Evolutionary conservation across 2,797 vertebrate species (phyloP).

Genomic region (Mus spretus): DNA sequence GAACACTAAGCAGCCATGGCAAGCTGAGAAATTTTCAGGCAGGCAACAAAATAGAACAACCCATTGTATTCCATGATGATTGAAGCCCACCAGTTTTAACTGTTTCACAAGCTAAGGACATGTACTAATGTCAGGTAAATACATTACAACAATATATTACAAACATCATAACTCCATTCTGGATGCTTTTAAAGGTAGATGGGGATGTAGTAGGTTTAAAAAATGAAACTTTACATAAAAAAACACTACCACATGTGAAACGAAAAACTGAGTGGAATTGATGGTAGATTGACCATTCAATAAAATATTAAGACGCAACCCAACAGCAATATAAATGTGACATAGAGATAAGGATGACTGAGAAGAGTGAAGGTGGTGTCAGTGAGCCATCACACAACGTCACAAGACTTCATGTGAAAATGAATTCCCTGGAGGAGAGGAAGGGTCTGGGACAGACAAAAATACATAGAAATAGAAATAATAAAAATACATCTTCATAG

Average conservation of each 20-base stretch:
- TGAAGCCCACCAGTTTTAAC: neutral
- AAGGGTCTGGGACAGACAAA: neutral
- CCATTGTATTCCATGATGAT: neutral
- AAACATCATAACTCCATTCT: neutral
- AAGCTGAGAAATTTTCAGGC: neutral
- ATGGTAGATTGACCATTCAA: neutral
- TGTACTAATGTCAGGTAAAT: neutral
- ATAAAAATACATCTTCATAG: no score
- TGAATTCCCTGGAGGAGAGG: neutral
- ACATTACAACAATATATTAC: neutral
- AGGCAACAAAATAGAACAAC: neutral
- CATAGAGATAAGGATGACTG: neutral
- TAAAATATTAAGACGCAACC: neutral
- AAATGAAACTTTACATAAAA: neutral
- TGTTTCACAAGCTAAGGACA: neutral
- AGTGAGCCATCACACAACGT: neutral
- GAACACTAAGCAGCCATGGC: neutral
- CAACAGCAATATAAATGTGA: neutral
- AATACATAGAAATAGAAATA: neutral
- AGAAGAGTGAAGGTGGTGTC: neutral
- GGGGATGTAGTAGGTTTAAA: neutral
- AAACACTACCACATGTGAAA: neutral
- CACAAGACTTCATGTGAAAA: neutral
- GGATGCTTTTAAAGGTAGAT: neutral
- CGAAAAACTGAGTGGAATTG: neutral